phyloP scores from a whole-genome alignment of 2,113 vertebrate species.

The Bolborhynchus lineola region DNA sequence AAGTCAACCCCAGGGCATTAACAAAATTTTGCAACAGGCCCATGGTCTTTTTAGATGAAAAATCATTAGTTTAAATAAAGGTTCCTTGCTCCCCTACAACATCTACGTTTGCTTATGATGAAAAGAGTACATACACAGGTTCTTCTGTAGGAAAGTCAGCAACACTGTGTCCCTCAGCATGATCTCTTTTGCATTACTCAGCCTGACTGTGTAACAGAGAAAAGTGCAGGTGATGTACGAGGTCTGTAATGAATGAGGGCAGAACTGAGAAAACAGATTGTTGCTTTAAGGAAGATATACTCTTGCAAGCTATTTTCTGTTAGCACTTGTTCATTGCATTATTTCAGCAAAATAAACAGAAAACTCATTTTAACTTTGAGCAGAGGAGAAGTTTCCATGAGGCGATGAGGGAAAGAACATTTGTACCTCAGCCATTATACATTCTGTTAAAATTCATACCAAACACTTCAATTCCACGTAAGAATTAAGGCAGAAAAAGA shows the following conservation, averaged over 20 bases:
- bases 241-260: neutral
- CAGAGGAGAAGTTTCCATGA: neutral
- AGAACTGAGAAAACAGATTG: neutral
- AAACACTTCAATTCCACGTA: neutral
- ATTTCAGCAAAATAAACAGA: neutral
- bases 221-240: neutral
- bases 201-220: neutral
- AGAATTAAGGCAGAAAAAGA: neutral
- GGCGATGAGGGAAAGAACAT: neutral
- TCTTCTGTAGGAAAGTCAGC: neutral
- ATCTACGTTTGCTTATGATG: neutral
- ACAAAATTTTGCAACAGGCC: neutral
- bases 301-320: neutral
- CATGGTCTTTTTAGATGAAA: neutral
- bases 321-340: neutral
- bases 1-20: neutral
- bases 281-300: neutral
- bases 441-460: neutral
- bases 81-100: neutral
- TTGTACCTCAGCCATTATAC: neutral
- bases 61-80: neutral
- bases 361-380: neutral
- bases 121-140: neutral
- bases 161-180: neutral
- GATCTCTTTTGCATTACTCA: neutral